Conservation (phyloP, 2,797 vertebrate species). For the Clarias platycephalus region DNA sequence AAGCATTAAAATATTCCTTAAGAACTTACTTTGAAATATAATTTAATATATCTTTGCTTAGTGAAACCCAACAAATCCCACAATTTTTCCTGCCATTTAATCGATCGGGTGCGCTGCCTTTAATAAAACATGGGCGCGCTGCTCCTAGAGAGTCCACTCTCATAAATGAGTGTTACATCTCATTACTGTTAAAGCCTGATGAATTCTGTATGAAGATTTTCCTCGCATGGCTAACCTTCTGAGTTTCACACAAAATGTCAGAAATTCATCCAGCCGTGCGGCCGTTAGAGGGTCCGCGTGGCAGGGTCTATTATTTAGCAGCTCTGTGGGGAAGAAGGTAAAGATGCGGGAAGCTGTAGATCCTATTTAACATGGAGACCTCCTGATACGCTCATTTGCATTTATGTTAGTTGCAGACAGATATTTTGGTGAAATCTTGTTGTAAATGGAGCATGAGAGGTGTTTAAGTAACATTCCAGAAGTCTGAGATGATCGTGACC, state of each 20-base stretch:
- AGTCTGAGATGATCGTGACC: neutral
- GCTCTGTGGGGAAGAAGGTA: neutral
- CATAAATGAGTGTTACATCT: slow-evolving; percentile 15
- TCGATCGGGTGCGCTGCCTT: slow-evolving; percentile 12
- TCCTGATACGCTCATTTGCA: neutral
- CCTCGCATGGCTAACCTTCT: slow-evolving; percentile 13
- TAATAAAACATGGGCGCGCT: slow-evolving; percentile 6
- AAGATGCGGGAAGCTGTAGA: neutral
- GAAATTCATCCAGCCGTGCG: slow-evolving; percentile 3
- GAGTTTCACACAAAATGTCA: slow-evolving; percentile 34
- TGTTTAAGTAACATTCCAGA: neutral
- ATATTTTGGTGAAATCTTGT: neutral
- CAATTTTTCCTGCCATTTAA: slow-evolving; percentile 18
- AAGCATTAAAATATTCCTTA: slow-evolving; percentile 1
- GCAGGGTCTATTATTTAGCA: slow-evolving; percentile 22
- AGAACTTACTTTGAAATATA: slow-evolving; percentile 10
- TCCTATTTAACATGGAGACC: neutral
- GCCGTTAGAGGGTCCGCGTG: neutral
- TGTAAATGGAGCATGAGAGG: neutral
- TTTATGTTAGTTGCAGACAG: neutral
- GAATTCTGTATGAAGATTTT: slow-evolving; percentile 35
- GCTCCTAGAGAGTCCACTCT: neutral
- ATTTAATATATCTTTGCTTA: slow-evolving; percentile 7
- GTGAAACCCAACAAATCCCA: slow-evolving; percentile 5
- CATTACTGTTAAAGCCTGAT: slow-evolving; percentile 36